phyloP scores from a whole-genome alignment of 2,888 invertebrate species.

The Gari tellinella region DNA sequence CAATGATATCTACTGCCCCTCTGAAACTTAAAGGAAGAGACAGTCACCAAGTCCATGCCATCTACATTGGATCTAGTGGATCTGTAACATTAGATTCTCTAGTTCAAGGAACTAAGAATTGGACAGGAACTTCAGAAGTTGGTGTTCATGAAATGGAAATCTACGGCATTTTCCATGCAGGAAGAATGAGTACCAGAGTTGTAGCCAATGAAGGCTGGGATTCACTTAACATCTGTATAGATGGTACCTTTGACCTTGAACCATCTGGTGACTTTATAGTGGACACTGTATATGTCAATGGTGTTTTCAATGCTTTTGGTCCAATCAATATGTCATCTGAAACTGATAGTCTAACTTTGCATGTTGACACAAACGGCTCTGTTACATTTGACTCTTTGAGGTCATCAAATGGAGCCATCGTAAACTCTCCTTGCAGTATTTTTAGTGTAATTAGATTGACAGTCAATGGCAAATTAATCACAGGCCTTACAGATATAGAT shows the following conservation, averaged over 20 bases:
- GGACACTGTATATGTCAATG: no score
- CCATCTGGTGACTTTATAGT: no score
- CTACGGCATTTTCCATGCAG: conserved; percentile 58
- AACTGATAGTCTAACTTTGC: no score
- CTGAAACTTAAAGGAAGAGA: conserved; percentile 56
- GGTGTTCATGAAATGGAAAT: conserved; percentile 56
- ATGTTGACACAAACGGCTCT: no score
- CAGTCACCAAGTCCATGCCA: conserved; percentile 39
- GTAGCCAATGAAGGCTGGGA: no score
- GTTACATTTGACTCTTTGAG: no score
- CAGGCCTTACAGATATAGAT: conserved; percentile 43
- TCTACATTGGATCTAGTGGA: conserved; percentile 58
- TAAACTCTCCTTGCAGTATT: conserved; percentile 39
- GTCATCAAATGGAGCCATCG: conserved; percentile 17
- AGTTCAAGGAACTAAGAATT: conserved; percentile 43
- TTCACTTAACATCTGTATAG: no score
- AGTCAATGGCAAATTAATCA: conserved; percentile 57
- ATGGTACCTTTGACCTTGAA: no score
- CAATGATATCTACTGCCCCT: conserved; percentile 54
- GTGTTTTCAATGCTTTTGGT: no score
- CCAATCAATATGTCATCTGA: no score
- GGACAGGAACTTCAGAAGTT: conserved; percentile 60
- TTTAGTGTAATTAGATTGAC: conserved; percentile 55
- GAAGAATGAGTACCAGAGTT: conserved; percentile 49
- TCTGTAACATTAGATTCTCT: conserved; percentile 60